Percentiles rank a stretch among this genome's conserved stretches.
phyloP scores from a whole-genome alignment of 2,113 vertebrate species.

The Paraplagusia blochii region DNA sequence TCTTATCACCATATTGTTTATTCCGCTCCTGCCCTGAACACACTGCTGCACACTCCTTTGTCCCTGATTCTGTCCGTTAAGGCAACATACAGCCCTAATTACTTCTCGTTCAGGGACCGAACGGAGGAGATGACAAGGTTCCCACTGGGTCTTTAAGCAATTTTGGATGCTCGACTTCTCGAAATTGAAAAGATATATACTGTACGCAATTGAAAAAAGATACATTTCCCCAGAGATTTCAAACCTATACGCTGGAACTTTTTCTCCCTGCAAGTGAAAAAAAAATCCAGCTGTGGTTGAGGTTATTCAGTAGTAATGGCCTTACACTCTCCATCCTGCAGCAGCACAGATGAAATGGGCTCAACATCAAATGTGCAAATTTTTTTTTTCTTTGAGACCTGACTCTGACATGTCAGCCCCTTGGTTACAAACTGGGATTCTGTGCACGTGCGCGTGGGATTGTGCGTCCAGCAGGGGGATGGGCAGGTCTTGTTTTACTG shows the following conservation, averaged over 20 bases:
- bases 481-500: constrained; percentile 17
- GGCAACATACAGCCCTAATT: constrained; percentile 41
- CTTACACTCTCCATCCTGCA: constrained; percentile 1
- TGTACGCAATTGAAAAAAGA: constrained; percentile 22
- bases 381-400: constrained; percentile 8
- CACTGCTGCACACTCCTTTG: constrained; percentile 8
- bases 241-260: constrained; percentile 1
- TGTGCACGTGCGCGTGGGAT: background rate
- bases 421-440: constrained; percentile 9
- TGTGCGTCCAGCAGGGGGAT: constrained; percentile 1
- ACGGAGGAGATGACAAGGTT: constrained; percentile 17
- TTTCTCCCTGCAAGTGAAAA: constrained; percentile 16
- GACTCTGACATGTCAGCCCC: constrained; percentile 7
- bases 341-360: background rate
- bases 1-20: no score
- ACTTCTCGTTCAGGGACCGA: constrained; percentile 31
- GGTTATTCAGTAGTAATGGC: constrained; percentile 27
- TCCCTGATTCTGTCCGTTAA: constrained; percentile 34
- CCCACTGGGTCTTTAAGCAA: constrained; percentile 37
- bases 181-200: constrained; percentile 46
- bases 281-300: constrained; percentile 20
- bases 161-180: constrained; percentile 36
- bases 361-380: constrained; percentile 5
- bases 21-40: no score
- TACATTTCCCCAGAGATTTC: constrained; percentile 29